Evolutionary conservation across 2,113 vertebrate genomes (phyloP).

Genomic region (Barbus barbus): DNA sequence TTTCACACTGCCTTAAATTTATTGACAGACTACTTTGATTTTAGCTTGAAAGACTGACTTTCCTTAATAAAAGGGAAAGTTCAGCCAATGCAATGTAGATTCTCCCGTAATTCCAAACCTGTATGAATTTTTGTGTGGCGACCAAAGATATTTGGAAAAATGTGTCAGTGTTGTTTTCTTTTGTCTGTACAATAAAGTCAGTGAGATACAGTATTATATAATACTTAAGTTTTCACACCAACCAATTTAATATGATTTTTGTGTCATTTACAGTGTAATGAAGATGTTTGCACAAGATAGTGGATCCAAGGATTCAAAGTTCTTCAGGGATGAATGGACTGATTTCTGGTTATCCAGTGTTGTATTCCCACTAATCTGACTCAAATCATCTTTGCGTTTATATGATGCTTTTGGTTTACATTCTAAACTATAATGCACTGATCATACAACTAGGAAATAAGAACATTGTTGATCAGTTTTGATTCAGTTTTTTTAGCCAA

Average conservation of each 20-base stretch:
- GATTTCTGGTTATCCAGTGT: conserved; percentile 8
- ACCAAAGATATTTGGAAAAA: not conserved
- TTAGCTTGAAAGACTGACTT: not conserved
- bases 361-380: not conserved
- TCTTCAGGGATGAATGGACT: not conserved
- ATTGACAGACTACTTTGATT: not conserved
- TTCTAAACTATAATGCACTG: not conserved
- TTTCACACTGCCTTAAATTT: conserved; percentile 4
- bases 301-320: not conserved
- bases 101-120: not conserved
- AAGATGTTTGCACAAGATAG: conserved; percentile 71
- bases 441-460: too few species aligned
- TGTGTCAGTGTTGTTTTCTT: not conserved
- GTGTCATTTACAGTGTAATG: conserved; percentile 69
- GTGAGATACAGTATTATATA: not conserved
- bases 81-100: not conserved
- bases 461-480: not conserved
- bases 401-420: not conserved
- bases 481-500: too few species aligned
- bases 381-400: not conserved
- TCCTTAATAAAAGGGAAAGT: not conserved
- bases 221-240: not conserved
- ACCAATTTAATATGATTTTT: not conserved
- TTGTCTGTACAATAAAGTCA: not conserved
- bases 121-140: not conserved